Evolutionary conservation across 1,140 invertebrate species (phyloP), one percentile per base, ranked within the genome.

Genomic region (Cydia strobilella): DNA sequence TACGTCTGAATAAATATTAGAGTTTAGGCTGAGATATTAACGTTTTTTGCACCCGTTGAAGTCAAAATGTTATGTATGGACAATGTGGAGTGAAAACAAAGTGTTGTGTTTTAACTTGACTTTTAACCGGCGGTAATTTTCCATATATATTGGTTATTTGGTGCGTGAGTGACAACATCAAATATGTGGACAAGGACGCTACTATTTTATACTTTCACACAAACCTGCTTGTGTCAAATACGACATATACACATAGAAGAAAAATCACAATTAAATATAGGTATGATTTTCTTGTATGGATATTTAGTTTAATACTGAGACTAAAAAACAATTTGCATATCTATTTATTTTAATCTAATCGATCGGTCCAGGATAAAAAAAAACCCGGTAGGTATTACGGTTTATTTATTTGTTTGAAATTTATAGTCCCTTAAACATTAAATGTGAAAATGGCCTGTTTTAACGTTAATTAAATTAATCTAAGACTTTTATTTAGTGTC

Each of bases 141-240:
- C 20, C 54, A 59, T 59, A 51, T 39, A 59, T 59, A 51, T 39
- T 39, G 35, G 20, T 9, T 10, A 20, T 59, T 59, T 23, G 54
- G 20, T 10, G 20, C 20, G 18, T 59, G 20, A n/a, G n/a, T 59
- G 54, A 23, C n/a, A 35, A 42, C 65, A 35, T 20, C 9, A 15
- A 69, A 69, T 18, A 69, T 69, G 65, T 69, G 65, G 65, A 42
- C 5, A 12, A 5, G n/a, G 27, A 69, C 18, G 65, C 12, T 69
- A 18, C 15, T 69, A 1, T 31, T 69, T 69, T 69, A 2, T 69
- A 18, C 42, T 39, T 69, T 42, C 15, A 69, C 42, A 2, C 31
- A 35, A 69, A 39, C 18, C 2, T 69, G 65, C 18, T 69, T 18
- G 27, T 69, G 65, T 35, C 25, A 20, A 2, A 69, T 69, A 18